A percentile compares a stretch with the other conserved stretches of the same genome.
These are phyloP conservation scores for human DNA, from an alignment of 2,113 vertebrate genomes.

Conservation along the genomic window GRCh38 chrY:15732001-15732500, in stretches of 20 bases:
- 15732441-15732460: neutral
- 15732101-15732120: fast-evolving
- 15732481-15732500: neutral
- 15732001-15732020: neutral
- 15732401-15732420: neutral
- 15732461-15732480: neutral
- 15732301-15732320: neutral
- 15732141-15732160: neutral
- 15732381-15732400: neutral
- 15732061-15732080: neutral
- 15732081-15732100: fast-evolving
- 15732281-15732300: neutral
- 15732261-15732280: neutral
- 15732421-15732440: neutral
- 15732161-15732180: neutral
- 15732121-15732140: neutral
- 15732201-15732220: neutral
- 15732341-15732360: conserved; percentile 45
- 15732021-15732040: neutral
- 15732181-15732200: neutral
- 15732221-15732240: neutral
- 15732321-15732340: conserved; percentile 41
- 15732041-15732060: neutral
- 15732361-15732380: neutral
- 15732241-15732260: neutral